phyloP scores from a whole-genome alignment of 2,797 vertebrate species.

The Mormyrops attenuatus region DNA sequence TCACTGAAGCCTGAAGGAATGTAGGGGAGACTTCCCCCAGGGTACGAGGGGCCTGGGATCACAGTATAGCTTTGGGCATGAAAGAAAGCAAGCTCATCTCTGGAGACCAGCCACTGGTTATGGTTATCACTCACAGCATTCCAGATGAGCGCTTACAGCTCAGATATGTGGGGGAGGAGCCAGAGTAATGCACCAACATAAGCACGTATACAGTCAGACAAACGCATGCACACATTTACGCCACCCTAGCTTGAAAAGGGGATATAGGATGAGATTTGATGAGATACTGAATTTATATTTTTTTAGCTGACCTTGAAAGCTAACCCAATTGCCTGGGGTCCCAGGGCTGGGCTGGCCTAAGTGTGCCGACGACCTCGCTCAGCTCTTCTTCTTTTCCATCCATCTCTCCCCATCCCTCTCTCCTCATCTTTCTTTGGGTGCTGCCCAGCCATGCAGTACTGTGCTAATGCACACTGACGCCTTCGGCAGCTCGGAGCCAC shows the following conservation, averaged over 20 bases:
- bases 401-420: constrained; percentile 32
- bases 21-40: neutral
- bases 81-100: neutral
- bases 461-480: constrained; percentile 66
- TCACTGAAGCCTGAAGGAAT: neutral
- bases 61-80: neutral
- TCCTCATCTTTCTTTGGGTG: constrained; percentile 8
- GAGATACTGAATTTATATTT: constrained; percentile 53
- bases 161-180: neutral
- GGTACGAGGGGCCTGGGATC: neutral
- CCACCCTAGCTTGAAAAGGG: neutral
- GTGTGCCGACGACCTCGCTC: constrained; percentile 46
- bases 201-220: neutral
- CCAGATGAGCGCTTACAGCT: neutral
- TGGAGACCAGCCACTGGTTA: neutral
- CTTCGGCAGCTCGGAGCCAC: constrained; percentile 63
- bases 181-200: neutral
- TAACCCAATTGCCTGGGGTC: constrained; percentile 37
- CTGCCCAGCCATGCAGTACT: constrained; percentile 54
- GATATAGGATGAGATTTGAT: neutral
- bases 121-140: neutral
- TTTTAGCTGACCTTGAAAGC: constrained; percentile 50
- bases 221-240: neutral
- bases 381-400: neutral
- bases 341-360: constrained; percentile 54